phyloP scores from a whole-genome alignment of 2,113 vertebrate genomes.

The Perca schrenkii region DNA sequence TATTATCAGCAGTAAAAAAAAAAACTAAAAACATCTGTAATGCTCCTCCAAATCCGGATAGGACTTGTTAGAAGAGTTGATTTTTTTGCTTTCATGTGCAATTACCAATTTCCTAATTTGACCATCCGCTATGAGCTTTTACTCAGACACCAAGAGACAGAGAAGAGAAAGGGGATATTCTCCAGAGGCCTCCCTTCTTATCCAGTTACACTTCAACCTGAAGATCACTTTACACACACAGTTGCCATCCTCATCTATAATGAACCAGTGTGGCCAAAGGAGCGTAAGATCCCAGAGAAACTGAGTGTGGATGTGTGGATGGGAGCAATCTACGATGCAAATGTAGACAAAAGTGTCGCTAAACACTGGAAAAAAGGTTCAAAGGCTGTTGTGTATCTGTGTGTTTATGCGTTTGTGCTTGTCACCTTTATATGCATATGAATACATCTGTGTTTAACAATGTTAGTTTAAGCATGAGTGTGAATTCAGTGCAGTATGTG shows the following conservation, averaged over 20 bases:
- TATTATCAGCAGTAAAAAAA: background rate
- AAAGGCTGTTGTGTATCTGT: background rate
- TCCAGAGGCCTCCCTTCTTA: slow-evolving; percentile 58
- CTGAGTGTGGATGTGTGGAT: background rate
- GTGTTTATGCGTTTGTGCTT: background rate
- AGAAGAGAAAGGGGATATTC: slow-evolving; percentile 49
- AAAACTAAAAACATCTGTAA: too few species aligned
- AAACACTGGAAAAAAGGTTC: background rate
- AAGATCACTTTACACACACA: slow-evolving; percentile 63
- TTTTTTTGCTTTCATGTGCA: background rate
- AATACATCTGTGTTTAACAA: background rate
- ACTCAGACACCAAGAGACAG: slow-evolving; percentile 33
- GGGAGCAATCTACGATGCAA: background rate
- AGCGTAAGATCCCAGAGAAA: background rate
- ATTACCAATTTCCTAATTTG: slow-evolving; percentile 19
- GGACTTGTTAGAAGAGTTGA: background rate
- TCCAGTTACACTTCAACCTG: slow-evolving; percentile 72
- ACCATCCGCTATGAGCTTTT: slow-evolving; percentile 17
- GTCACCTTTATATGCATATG: background rate
- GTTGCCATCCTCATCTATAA: slow-evolving; percentile 72
- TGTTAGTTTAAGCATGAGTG: too few species aligned
- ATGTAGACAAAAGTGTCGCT: background rate
- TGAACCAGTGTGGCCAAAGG: slow-evolving; percentile 55
- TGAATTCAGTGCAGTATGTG: background rate
- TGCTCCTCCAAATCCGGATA: background rate